Conservation (phyloP, 2,113 vertebrate species). For the Upupa epops region DNA sequence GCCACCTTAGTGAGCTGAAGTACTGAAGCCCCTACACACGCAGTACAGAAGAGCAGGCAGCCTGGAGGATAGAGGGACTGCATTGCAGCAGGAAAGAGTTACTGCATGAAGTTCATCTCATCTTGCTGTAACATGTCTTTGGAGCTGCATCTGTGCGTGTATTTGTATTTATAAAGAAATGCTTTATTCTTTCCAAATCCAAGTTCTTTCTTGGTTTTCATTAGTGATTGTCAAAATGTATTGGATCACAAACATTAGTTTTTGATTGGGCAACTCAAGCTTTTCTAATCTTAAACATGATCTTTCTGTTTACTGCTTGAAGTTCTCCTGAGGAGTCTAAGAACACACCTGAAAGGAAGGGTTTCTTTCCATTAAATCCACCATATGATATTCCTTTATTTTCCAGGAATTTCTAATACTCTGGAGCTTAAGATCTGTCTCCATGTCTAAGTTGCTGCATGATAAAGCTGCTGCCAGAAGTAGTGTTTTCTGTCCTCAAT, state of each 20-base stretch:
- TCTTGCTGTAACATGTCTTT: conserved; percentile 22
- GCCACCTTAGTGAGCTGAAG: not conserved
- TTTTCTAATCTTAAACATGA: not conserved
- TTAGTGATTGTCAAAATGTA: not conserved
- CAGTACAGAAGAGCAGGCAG: not conserved
- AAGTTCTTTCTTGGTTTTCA: not conserved
- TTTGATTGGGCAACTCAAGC: not conserved
- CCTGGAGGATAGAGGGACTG: not conserved
- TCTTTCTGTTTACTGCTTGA: not conserved
- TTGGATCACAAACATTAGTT: not conserved
- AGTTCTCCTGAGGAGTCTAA: not conserved
- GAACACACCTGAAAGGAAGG: not conserved
- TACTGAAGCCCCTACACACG: not conserved
- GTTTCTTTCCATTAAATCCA: not conserved
- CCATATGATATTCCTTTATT: not conserved
- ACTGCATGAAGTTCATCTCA: not conserved
- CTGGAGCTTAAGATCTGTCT: not conserved
- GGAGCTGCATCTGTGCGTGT: not conserved
- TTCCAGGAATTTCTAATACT: not conserved
- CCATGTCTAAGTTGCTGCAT: not conserved
- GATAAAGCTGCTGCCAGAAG: conserved; percentile 1
- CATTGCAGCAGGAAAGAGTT: not conserved
- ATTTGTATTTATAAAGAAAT: not conserved
- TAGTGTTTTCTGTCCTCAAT: not conserved
- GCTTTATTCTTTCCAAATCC: not conserved